Conservation (phyloP, 1,140 invertebrate genomes). For the Zophobas atratus region DNA sequence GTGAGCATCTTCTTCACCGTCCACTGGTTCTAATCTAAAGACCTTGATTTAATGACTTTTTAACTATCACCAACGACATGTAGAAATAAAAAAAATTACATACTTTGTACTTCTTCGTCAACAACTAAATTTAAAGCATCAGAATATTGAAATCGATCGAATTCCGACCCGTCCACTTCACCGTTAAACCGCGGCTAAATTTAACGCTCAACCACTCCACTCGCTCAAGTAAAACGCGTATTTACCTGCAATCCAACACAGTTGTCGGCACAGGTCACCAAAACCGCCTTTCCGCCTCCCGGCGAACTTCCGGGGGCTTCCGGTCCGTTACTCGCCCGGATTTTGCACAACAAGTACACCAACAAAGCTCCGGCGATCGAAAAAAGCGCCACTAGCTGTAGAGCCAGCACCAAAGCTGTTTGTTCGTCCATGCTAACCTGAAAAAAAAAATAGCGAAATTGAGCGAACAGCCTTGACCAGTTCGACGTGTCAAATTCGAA, state of each 20-base stretch:
- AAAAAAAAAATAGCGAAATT: background rate
- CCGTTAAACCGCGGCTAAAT: background rate
- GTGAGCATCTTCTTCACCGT: too few relatives aligned
- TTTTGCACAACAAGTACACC: slow-evolving; percentile 82
- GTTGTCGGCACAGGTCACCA: slow-evolving; percentile 85
- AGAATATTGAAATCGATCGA: too few relatives aligned
- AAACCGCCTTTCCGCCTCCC: slow-evolving; percentile 75
- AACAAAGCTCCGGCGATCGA: slow-evolving; percentile 84
- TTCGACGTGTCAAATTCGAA: slow-evolving; percentile 3
- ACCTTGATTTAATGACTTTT: too few relatives aligned
- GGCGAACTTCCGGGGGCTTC: slow-evolving; percentile 62
- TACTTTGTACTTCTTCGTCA: too few relatives aligned
- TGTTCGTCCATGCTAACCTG: slow-evolving; percentile 78
- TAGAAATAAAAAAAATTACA: too few relatives aligned
- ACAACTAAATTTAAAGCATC: too few relatives aligned
- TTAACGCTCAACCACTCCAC: background rate
- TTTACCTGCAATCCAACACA: slow-evolving; percentile 80
- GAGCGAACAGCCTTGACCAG: slow-evolving; percentile 1
- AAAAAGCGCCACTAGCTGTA: slow-evolving; percentile 83
- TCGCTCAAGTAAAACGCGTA: slow-evolving; percentile 9
- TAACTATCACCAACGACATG: too few relatives aligned
- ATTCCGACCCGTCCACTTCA: too few relatives aligned
- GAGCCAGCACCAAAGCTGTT: slow-evolving; percentile 81
- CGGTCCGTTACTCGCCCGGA: slow-evolving; percentile 68
- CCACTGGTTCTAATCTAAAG: too few relatives aligned